These are phyloP conservation scores for Urocolius indicus DNA, from an alignment of 2,113 vertebrate species.

Conservation along the genomic window DNA sequence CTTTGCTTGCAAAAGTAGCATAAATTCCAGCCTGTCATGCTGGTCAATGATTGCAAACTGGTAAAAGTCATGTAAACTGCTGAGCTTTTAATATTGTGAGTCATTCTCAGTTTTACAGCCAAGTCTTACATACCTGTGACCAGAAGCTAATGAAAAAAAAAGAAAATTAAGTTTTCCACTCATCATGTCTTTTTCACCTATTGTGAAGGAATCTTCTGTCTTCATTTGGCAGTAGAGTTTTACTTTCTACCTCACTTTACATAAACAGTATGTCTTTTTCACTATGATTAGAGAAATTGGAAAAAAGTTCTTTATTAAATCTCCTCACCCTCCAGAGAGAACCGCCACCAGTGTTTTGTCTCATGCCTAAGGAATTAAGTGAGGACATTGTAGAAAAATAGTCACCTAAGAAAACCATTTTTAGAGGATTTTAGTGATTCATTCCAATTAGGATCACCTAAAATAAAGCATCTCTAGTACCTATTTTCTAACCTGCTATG, in stretches of 20 bases:
- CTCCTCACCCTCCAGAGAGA: not conserved
- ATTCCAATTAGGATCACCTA: not conserved
- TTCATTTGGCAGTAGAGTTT: not conserved
- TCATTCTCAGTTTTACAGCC: not conserved
- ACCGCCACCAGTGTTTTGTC: not conserved
- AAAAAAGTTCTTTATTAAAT: not conserved
- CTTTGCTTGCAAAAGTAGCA: not conserved
- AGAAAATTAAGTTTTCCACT: not conserved
- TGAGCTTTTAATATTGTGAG: not conserved
- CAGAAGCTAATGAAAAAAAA: not conserved
- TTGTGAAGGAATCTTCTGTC: not conserved
- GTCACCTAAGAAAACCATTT: not conserved
- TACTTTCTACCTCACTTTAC: not conserved
- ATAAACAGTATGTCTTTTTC: not conserved
- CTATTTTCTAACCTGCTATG: not conserved
- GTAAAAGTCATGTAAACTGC: not conserved
- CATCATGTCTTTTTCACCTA: not conserved
- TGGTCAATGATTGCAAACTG: fast-evolving
- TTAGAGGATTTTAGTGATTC: not conserved
- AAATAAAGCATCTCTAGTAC: not conserved
- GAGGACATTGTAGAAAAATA: not conserved
- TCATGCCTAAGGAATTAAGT: not conserved
- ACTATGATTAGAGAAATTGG: not conserved
- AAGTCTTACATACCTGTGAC: not conserved
- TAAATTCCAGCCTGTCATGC: not conserved